phyloP scores from a whole-genome alignment of 2,113 vertebrate genomes.

The Poeciliopsis occidentalis region DNA sequence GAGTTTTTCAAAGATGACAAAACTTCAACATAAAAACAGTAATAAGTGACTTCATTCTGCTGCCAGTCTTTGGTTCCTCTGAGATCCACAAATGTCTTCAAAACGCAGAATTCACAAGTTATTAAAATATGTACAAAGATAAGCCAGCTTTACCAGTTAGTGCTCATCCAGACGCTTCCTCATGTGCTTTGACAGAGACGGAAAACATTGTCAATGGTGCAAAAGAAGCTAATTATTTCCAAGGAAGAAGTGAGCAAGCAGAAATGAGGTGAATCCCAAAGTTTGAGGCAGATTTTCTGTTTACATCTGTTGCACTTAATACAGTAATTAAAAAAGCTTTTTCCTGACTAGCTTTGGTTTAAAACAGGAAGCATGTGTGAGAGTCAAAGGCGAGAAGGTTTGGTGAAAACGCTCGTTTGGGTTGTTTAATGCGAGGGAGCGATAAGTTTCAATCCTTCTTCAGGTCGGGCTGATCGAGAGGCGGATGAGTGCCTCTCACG shows the following conservation, averaged over 20 bases:
- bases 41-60: slow-evolving; percentile 13
- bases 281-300: not conserved
- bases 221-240: not conserved
- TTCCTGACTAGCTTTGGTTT: slow-evolving; percentile 7
- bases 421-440: not conserved
- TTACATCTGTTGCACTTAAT: not conserved
- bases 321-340: not conserved
- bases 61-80: not conserved
- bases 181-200: too few species aligned
- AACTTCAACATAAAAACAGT: not conserved
- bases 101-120: not conserved
- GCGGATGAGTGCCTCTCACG: slow-evolving; percentile 48
- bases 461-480: slow-evolving; percentile 77
- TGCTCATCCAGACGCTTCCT: not conserved
- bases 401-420: not conserved
- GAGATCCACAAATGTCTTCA: not conserved
- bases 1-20: slow-evolving; percentile 3
- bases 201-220: not conserved
- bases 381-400: slow-evolving; percentile 6
- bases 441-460: slow-evolving; percentile 77
- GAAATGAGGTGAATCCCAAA: not conserved
- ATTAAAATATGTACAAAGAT: not conserved
- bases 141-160: not conserved
- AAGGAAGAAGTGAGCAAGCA: not conserved
- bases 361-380: not conserved